These are phyloP conservation scores for Lithobius niger DNA, from an alignment of 1,140 invertebrate species.

Conservation along the genomic window DNA sequence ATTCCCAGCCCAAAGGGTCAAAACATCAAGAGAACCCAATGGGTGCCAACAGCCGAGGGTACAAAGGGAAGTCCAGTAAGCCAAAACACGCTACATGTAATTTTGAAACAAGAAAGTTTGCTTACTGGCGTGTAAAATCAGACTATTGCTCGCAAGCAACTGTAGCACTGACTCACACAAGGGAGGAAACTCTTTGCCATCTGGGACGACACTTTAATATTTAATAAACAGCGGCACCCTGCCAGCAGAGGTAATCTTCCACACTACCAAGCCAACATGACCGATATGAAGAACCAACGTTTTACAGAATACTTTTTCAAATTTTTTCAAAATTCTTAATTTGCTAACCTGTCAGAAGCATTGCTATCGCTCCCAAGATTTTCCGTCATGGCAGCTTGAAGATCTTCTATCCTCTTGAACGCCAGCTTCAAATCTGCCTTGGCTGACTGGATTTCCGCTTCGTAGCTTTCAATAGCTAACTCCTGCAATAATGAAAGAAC, in stretches of 20 bases:
- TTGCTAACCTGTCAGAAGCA: slow-evolving; percentile 23
- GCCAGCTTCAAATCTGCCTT: slow-evolving; percentile 60
- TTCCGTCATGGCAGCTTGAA: slow-evolving; percentile 68
- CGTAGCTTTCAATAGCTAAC: slow-evolving; percentile 27
- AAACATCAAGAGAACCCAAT: too few species aligned
- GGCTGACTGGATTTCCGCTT: slow-evolving; percentile 32
- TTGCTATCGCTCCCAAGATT: slow-evolving; percentile 24
- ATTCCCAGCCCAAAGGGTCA: too few species aligned
- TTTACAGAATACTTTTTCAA: neutral
- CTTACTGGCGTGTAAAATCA: too few species aligned
- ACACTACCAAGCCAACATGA: neutral
- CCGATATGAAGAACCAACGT: neutral
- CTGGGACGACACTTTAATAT: neutral
- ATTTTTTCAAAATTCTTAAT: neutral
- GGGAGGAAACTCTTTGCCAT: too few species aligned
- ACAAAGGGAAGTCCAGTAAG: too few species aligned
- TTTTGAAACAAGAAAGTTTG: too few species aligned
- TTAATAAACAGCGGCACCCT: neutral
- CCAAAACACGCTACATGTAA: too few species aligned
- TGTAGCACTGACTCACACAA: too few species aligned
- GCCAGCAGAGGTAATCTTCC: neutral
- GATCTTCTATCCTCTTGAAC: slow-evolving; percentile 65
- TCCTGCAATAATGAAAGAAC: slow-evolving; percentile 24
- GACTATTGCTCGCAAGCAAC: too few species aligned
- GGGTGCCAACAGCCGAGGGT: too few species aligned